Conservation (phyloP, 2,797 vertebrate genomes). For the Carduelis carduelis region DNA sequence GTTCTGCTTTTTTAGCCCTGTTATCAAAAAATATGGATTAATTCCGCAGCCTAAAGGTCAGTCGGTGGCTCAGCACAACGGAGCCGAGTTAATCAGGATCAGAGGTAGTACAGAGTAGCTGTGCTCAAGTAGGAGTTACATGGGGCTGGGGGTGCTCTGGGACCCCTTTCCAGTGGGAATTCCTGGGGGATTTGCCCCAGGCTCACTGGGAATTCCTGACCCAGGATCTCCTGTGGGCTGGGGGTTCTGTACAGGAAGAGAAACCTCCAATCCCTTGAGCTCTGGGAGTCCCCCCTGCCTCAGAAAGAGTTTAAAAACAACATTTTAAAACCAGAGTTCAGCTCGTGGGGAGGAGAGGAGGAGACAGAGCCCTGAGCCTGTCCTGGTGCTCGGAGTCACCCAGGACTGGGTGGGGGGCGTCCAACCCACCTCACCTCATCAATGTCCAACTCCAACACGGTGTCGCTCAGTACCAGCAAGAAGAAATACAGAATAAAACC, state of each 20-base stretch:
- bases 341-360: rapidly evolving
- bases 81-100: slow-evolving; percentile 65
- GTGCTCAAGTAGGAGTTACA: slow-evolving; percentile 18
- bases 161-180: background rate
- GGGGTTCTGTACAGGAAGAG: background rate
- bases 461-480: background rate
- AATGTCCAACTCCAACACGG: background rate
- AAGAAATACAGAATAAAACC: background rate
- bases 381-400: background rate
- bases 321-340: background rate
- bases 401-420: background rate
- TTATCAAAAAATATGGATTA: slow-evolving; percentile 36
- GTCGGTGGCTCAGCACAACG: slow-evolving; percentile 73
- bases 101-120: slow-evolving; percentile 62
- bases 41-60: slow-evolving; percentile 54
- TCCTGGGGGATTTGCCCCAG: background rate
- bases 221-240: background rate
- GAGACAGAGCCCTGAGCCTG: background rate
- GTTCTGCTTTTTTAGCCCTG: slow-evolving; percentile 20
- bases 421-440: background rate
- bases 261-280: background rate
- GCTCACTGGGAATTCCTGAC: background rate
- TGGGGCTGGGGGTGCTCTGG: background rate
- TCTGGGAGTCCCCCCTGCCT: background rate
- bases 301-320: background rate